Conservation (phyloP, 2,888 invertebrate species). For the Amblyteles armatorius region DNA sequence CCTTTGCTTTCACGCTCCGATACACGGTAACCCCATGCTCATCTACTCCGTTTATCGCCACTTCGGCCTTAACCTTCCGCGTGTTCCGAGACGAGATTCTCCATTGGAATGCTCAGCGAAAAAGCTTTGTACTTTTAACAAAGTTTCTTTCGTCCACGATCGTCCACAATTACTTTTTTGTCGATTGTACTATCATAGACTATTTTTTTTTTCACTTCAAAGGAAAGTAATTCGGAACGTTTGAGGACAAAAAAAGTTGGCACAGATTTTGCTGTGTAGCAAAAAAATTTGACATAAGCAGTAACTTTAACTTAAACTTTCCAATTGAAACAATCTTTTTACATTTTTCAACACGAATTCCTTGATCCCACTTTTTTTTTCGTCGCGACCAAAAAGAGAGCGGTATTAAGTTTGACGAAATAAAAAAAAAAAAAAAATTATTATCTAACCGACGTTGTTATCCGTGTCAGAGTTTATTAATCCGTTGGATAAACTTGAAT, state of each 20-base stretch:
- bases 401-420: constrained; percentile 34
- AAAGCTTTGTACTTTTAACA: background rate
- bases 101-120: background rate
- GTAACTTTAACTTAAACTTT: too few species aligned
- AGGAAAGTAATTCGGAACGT: background rate
- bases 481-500: constrained; percentile 61
- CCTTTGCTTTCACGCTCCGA: constrained; percentile 53
- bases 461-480: constrained; percentile 45
- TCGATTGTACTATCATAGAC: too few species aligned
- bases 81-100: background rate
- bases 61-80: background rate
- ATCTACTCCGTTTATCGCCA: constrained; percentile 38
- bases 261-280: background rate
- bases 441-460: constrained; percentile 41
- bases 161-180: too few species aligned
- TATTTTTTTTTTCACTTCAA: background rate
- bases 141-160: background rate
- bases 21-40: constrained; percentile 40
- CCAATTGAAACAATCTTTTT: background rate
- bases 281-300: background rate
- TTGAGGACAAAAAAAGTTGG: background rate
- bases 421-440: constrained; percentile 30
- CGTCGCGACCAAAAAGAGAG: constrained; percentile 19
- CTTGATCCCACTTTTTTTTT: too few species aligned
- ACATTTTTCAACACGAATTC: background rate